Base-by-base conservation (phyloP, 2,888 invertebrate genomes). In the Mesochorus sp. region DNA sequence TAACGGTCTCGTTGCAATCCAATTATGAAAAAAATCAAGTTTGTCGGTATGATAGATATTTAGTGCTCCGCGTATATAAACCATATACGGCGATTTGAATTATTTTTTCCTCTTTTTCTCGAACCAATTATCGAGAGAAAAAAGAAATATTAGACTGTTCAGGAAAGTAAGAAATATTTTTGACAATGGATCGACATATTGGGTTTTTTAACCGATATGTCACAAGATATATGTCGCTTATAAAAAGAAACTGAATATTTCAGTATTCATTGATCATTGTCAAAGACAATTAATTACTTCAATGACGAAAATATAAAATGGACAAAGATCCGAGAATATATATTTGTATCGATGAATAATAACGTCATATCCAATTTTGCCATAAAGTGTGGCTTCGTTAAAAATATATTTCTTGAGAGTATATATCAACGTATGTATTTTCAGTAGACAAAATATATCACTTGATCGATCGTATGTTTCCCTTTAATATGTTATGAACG, bases 321-420 rank as follows among this genome's bases (percentile, higher is more conserved):
- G 26, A n/a, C n/a, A n/a, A 51, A 4, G 6, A n/a, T 28, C 39
- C 3, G 28, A 5, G 6, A 0, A 2, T n/a, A 31, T 42, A 17
- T 28, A 34, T 24, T 37, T 26, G 8, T 55, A 34, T 17, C 6
- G 0, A 17, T 42, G 34, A 1, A 34, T 1, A 42, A 72, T 51
- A 68, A 51, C 57, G 37, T 66, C 31, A 19, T 31, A 31, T 71
- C 17, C 31, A 26, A 57, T 24, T 66, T 74, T 78, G 26, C 26
- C 39, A 37, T 39, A 37, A 17, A 74, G 57, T 64, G 59, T 71
- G 70, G 59, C 51, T 68, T 37, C 67, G 72, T 24, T 12, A 68
- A 17, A 59, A 70, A 77, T 80, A 37, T 34, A 37, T 59, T 51
- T 5, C 14, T 3, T 8, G 44, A 21, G 21, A 47, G 8, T 47